phyloP scores from a whole-genome alignment of 2,888 invertebrate species.

The Cantharis flavilabris region DNA sequence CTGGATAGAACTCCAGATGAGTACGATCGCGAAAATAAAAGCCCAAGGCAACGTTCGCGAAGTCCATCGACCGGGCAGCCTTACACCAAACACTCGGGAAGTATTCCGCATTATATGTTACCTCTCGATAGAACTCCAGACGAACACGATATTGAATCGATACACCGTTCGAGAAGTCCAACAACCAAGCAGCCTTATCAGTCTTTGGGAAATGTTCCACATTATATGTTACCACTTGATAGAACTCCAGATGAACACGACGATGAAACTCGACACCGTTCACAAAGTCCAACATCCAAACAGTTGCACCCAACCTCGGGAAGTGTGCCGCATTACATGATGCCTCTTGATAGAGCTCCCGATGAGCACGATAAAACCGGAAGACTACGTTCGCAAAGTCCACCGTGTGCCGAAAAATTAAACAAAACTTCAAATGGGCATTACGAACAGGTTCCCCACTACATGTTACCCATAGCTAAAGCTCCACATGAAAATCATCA shows the following conservation, averaged over 20 bases:
- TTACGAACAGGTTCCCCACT: neutral
- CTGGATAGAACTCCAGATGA: neutral
- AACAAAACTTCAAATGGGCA: neutral
- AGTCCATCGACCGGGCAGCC: conserved; percentile 3
- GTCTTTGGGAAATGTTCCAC: conserved; percentile 25
- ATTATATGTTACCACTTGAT: conserved; percentile 36
- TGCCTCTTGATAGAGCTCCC: conserved; percentile 44
- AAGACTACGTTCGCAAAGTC: neutral
- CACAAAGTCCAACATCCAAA: neutral
- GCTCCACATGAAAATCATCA: neutral
- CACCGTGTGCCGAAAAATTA: neutral
- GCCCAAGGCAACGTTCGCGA: conserved; percentile 1
- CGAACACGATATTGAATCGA: neutral
- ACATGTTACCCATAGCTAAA: neutral
- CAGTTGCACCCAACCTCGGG: conserved; percentile 15
- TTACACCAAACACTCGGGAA: conserved; percentile 9
- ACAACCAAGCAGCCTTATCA: conserved; percentile 10
- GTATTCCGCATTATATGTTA: conserved; percentile 33
- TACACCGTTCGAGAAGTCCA: neutral
- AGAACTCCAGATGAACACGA: conserved; percentile 23
- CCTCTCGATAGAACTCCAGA: conserved; percentile 35
- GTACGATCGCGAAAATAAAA: neutral
- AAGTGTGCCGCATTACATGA: conserved; percentile 49
- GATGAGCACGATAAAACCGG: neutral
- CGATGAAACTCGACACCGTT: neutral